Base-by-base conservation (phyloP, 2,113 vertebrate genomes). In the Tautogolabrus adspersus region DNA sequence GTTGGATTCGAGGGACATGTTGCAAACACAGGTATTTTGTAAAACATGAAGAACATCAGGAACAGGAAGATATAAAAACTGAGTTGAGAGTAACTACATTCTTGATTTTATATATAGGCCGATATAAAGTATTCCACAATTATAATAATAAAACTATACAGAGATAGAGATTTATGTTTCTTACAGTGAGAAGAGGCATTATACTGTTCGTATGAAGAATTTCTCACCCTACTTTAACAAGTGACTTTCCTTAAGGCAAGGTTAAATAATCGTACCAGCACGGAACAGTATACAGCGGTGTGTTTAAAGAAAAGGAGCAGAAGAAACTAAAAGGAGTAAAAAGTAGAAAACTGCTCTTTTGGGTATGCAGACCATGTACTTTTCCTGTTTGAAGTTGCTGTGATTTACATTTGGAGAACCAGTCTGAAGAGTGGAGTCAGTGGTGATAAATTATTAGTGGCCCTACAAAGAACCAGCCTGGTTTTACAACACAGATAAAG, bases 371-470 rank as follows among this genome's bases (percentile, higher is more conserved):
- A 63, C 18, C 19, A 40, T 40, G 51, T 30, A 38, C 21, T 66
- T 58, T 55, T 60, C 38, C 57, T 18, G 26, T 66, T 49, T 75
- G 52, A 73, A 77, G 40, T 52, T 61, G 38, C 26, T 56, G 30
- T 60, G 49, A 69, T 80, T 88, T 75, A 76, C 19, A 82, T 65
- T 65, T n/a, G 60, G 42, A 64, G 34, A 62, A 44, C 13, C 51
- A 18, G 64, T 19, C n/a, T 58, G 40, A 63, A 56, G 37, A 42
- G 40, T 19, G 6, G 37, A 71, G 66, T 57, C 42, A 58, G 62
- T 12, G 1, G 58, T 67, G 16, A 82, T 85, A 69, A 71, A 87
- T 81, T 74, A 81, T 84, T 88, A 60, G 21, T 78, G 73, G 16
- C 47, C 56, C 67, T 63, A 72, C 78, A 79, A 42, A 66, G 42